Evolutionary conservation across 2,888 invertebrate species (phyloP).

Genomic region (Trissolcus brochymenae): DNA sequence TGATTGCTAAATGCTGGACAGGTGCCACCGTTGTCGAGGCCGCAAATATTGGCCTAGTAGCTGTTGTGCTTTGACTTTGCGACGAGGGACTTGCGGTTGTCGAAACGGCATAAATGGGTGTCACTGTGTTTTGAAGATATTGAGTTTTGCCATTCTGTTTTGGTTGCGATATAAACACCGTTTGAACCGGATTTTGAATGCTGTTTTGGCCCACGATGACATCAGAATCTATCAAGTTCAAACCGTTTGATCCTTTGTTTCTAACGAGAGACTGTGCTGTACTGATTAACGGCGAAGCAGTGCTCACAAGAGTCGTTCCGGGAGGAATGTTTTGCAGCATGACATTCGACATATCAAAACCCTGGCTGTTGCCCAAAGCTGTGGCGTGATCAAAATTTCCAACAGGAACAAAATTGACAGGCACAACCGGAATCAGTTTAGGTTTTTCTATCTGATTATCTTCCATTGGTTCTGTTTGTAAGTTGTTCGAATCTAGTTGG

Average conservation of each 20-base stretch:
- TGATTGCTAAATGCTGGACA: constrained; percentile 57
- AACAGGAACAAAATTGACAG: constrained; percentile 69
- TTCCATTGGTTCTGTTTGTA: constrained; percentile 68
- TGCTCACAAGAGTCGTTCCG: constrained; percentile 64
- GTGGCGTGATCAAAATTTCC: constrained; percentile 76
- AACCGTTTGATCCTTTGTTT: constrained; percentile 56
- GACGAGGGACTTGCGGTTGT: constrained; percentile 58
- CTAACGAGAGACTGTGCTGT: constrained; percentile 55
- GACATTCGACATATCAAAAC: constrained; percentile 77
- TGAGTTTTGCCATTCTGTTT: constrained; percentile 61
- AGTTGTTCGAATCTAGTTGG: constrained; percentile 67
- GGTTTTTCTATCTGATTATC: constrained; percentile 70
- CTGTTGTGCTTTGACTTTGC: constrained; percentile 57
- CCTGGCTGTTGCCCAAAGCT: constrained; percentile 76
- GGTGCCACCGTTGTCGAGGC: constrained; percentile 56
- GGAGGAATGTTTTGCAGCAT: constrained; percentile 68
- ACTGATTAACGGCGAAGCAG: constrained; percentile 62
- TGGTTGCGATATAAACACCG: constrained; percentile 64
- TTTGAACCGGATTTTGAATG: constrained; percentile 66
- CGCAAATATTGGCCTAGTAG: constrained; percentile 59
- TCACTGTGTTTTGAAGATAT: constrained; percentile 65
- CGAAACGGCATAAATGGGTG: constrained; percentile 67
- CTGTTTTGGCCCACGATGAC: constrained; percentile 71
- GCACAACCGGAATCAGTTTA: constrained; percentile 69
- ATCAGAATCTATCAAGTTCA: constrained; percentile 66